A percentile compares a stretch with the other conserved stretches of the same genome.
Conservation (phyloP, 2,888 invertebrate genomes). For the Sarcophaga carnaria region DNA sequence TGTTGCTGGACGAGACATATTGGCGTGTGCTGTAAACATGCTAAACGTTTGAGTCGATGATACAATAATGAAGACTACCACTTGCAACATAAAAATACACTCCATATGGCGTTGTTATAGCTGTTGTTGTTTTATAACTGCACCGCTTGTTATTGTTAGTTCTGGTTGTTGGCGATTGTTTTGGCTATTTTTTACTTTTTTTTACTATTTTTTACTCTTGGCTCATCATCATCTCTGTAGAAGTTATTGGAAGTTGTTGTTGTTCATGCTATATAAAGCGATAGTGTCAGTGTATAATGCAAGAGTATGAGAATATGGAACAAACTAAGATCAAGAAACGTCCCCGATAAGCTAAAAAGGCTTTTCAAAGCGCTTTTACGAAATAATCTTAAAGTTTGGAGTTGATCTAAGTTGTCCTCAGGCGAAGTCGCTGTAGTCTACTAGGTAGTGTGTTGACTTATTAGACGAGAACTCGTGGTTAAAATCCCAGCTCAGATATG, state of each 20-base stretch:
- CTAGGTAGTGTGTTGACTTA: too few relatives aligned
- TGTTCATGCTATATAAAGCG: background rate
- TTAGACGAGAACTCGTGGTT: too few relatives aligned
- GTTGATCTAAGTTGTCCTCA: too few relatives aligned
- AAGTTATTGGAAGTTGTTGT: background rate
- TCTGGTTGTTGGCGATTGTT: conserved; percentile 9
- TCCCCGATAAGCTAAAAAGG: too few relatives aligned
- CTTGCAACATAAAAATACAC: background rate
- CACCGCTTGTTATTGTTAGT: conserved; percentile 20
- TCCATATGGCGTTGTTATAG: background rate
- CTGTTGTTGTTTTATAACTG: background rate
- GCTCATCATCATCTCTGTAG: conserved; percentile 3
- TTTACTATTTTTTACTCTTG: background rate
- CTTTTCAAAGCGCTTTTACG: too few relatives aligned
- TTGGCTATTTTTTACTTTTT: background rate
- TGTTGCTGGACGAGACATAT: background rate
- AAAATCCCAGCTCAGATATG: too few relatives aligned
- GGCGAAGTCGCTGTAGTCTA: too few relatives aligned
- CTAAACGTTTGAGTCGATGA: background rate
- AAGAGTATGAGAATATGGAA: background rate
- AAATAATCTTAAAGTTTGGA: too few relatives aligned
- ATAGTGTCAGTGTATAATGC: conserved; percentile 5
- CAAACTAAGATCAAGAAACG: background rate
- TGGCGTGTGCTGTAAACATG: conserved; percentile 62
- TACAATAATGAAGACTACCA: background rate